Conservation (phyloP, 2,797 vertebrate genomes). For the Acanthis flammea region DNA sequence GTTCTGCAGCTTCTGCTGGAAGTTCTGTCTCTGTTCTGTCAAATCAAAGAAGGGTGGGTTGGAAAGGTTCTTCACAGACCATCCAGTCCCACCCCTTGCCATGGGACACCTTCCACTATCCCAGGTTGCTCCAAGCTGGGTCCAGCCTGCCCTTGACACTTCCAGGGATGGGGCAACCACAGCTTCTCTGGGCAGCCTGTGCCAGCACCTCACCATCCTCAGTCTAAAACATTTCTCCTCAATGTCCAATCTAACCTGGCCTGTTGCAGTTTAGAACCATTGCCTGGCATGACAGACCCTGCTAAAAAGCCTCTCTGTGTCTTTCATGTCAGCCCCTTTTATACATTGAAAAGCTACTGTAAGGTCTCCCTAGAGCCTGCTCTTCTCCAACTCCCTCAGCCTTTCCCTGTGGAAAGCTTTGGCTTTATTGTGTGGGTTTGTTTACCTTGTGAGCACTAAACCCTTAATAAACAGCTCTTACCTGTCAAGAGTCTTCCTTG, state of each 20-base stretch:
- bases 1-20: not conserved
- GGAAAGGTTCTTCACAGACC: not conserved
- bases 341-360: not conserved
- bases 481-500: not conserved
- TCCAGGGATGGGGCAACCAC: not conserved
- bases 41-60: not conserved
- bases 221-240: not conserved
- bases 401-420: not conserved
- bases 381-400: not conserved
- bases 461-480: not conserved
- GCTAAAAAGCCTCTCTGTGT: not conserved
- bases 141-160: not conserved
- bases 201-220: not conserved
- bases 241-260: not conserved
- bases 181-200: not conserved
- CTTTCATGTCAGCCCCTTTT: not conserved
- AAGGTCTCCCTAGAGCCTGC: not conserved
- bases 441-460: not conserved
- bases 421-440: not conserved
- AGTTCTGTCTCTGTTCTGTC: not conserved
- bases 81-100: not conserved
- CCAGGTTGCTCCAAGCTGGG: fast-evolving
- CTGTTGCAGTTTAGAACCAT: not conserved
- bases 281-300: not conserved
- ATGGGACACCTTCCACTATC: not conserved